Evolutionary conservation across 2,797 vertebrate genomes (phyloP).

Genomic region (Eospalax fontanierii): DNA sequence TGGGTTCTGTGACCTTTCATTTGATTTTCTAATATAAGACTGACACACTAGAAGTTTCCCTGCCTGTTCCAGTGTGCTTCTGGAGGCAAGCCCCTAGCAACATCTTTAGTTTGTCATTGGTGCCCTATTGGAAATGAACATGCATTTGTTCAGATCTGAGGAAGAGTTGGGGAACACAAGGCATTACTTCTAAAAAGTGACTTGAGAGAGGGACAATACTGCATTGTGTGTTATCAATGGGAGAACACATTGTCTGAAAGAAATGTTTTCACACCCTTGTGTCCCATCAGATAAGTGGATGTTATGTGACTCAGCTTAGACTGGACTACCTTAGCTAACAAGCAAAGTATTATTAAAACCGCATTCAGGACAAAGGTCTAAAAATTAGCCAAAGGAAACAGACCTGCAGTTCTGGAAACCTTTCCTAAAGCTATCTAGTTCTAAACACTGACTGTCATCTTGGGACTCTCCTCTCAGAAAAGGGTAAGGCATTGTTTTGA

Average conservation of each 20-base stretch:
- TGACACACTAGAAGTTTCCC: background rate
- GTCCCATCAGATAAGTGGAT: background rate
- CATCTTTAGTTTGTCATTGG: background rate
- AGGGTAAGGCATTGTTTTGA: background rate
- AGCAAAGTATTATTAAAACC: background rate
- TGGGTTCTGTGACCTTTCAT: background rate
- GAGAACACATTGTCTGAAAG: background rate
- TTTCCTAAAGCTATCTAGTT: background rate
- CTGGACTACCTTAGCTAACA: too few species aligned
- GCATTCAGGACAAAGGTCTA: background rate
- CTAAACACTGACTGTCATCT: background rate
- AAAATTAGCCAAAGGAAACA: background rate
- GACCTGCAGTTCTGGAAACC: background rate
- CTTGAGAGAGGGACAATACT: background rate
- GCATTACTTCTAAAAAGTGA: background rate
- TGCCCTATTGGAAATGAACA: background rate
- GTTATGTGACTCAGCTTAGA: background rate
- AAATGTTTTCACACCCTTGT: background rate
- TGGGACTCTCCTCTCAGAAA: background rate
- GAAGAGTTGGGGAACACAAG: background rate
- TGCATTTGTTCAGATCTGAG: too few species aligned
- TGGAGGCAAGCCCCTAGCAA: too few species aligned
- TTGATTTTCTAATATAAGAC: background rate
- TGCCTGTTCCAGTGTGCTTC: background rate
- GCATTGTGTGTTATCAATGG: too few species aligned